Percentiles rank a stretch among this genome's conserved stretches.
Conservation (phyloP, 92 coral and sea anemone genomes). For the Zoanthus sansibaricus region DNA sequence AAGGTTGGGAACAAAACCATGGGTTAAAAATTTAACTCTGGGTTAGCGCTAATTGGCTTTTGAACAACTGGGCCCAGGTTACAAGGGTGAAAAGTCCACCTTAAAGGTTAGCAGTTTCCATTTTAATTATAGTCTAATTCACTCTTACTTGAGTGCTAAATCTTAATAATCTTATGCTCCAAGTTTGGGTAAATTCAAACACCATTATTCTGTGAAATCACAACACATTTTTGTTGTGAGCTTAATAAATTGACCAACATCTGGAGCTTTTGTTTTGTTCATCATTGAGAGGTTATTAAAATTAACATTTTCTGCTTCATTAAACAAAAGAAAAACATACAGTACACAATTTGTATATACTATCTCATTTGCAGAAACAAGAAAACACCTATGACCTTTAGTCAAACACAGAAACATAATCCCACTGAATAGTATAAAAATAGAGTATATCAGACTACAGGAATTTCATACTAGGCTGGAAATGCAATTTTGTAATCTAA, state of each 20-base stretch:
- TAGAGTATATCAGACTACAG: neutral
- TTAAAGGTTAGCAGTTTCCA: no score
- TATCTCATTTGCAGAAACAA: neutral
- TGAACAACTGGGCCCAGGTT: no score
- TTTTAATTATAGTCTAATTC: no score
- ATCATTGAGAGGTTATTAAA: no score
- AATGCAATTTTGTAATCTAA: neutral
- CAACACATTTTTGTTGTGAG: neutral
- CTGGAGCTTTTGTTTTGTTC: no score
- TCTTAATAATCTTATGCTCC: neutral
- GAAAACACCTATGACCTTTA: neutral
- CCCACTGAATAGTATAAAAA: conserved; percentile 26
- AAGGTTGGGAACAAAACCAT: no score
- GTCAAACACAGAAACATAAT: conserved; percentile 14
- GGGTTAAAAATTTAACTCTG: no score
- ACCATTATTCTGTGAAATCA: neutral
- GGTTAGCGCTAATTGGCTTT: no score
- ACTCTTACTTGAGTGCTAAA: no score
- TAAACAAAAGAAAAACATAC: neutral
- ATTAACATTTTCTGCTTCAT: no score
- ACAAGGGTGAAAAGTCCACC: no score
- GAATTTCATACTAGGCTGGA: conserved; percentile 3
- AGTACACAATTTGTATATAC: neutral
- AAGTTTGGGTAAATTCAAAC: neutral
- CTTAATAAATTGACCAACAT: no score